phyloP scores from a whole-genome alignment of 2,888 invertebrate genomes.

The Cephus pygmeus region DNA sequence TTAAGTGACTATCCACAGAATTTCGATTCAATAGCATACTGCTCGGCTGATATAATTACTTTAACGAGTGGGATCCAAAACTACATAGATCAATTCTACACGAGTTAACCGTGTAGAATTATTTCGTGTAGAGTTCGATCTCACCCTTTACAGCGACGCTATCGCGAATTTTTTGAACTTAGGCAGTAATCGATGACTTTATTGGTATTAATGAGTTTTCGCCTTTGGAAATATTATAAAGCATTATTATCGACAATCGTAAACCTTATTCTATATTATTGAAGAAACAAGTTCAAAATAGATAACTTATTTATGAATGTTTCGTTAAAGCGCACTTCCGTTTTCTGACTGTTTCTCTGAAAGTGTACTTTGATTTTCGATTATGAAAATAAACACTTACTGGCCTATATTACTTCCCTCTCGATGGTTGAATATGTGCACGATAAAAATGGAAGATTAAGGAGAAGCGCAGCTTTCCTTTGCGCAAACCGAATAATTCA shows the following conservation, averaged over 20 bases:
- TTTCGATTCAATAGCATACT: not conserved
- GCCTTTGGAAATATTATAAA: not conserved
- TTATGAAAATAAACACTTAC: not conserved
- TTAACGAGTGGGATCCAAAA: no score
- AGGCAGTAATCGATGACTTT: not conserved
- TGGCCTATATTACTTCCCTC: not conserved
- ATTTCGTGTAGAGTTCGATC: no score
- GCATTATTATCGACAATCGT: not conserved
- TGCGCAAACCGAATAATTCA: not conserved
- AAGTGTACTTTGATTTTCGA: not conserved
- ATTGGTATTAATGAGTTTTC: not conserved
- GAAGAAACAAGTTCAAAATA: not conserved
- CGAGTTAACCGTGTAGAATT: no score
- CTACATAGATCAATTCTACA: no score
- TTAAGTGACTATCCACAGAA: not conserved
- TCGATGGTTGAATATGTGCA: not conserved
- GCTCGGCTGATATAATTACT: not conserved
- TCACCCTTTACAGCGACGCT: not conserved
- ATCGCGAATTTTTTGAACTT: not conserved
- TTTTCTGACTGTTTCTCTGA: not conserved
- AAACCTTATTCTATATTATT: not conserved
- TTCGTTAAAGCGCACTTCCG: not conserved
- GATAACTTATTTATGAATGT: not conserved
- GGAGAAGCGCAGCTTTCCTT: not conserved
- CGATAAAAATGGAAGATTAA: not conserved